A percentile compares a stretch with the other conserved stretches of the same genome.
Evolutionary conservation across 2,113 vertebrate genomes (phyloP).

Genomic region (Alligator mississippiensis): DNA sequence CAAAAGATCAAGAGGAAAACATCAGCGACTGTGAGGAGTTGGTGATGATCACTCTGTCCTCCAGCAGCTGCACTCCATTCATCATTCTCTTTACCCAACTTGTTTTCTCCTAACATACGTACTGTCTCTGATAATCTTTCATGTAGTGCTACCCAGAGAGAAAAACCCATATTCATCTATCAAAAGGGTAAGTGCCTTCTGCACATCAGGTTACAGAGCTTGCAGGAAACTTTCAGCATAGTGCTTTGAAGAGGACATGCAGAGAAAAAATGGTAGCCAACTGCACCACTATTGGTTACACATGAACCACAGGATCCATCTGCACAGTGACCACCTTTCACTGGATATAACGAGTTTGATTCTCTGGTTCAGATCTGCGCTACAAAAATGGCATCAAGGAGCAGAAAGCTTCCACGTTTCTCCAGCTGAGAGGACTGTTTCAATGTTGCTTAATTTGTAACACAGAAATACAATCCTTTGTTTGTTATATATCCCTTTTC

Average conservation of each 20-base stretch:
- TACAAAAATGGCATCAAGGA: too few relatives aligned
- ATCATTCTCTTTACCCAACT: not conserved
- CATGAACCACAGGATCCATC: not conserved
- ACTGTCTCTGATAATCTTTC: not conserved
- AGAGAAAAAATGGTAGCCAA: not conserved
- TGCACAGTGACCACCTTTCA: not conserved
- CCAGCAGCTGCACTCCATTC: not conserved
- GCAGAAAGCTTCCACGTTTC: not conserved
- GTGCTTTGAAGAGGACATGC: not conserved
- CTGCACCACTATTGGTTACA: not conserved
- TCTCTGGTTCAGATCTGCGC: not conserved
- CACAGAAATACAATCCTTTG: not conserved
- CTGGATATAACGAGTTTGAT: too few relatives aligned
- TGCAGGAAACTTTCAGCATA: not conserved
- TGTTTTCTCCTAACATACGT: not conserved
- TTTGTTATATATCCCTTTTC: not conserved
- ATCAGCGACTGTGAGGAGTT: not conserved
- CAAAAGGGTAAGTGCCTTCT: not conserved
- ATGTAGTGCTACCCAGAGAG: not conserved
- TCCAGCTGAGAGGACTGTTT: not conserved
- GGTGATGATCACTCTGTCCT: not conserved
- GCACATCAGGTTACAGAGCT: accelerated
- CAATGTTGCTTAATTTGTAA: not conserved
- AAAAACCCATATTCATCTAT: not conserved
- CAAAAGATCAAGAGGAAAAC: not conserved